Conservation (phyloP, 2,888 invertebrate genomes). For the Eupithecia centaureata region DNA sequence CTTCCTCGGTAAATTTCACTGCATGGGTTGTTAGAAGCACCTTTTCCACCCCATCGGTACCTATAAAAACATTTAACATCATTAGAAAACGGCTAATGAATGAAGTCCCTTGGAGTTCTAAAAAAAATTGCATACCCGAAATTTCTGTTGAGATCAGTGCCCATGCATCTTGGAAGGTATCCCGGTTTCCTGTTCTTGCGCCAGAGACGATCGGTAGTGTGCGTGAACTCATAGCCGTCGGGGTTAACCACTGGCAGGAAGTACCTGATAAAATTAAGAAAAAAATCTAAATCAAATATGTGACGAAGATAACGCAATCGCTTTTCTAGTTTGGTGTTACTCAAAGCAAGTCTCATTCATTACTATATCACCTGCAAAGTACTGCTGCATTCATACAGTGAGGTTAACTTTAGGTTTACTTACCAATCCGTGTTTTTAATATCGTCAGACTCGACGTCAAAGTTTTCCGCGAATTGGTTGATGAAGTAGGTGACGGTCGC, state of each 20-base stretch:
- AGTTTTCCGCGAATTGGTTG: slow-evolving; percentile 89
- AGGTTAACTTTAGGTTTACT: slow-evolving; percentile 13
- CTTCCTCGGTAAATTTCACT: slow-evolving; percentile 92
- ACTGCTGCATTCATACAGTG: neutral
- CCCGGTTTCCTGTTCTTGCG: slow-evolving; percentile 88
- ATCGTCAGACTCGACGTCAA: slow-evolving; percentile 86
- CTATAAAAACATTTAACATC: slow-evolving; percentile 55
- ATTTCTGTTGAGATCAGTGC: slow-evolving; percentile 93
- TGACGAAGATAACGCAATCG: neutral
- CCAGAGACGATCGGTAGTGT: slow-evolving; percentile 91
- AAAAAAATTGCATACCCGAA: slow-evolving; percentile 83
- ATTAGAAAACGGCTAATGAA: neutral
- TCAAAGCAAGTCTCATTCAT: neutral
- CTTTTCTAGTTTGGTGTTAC: neutral
- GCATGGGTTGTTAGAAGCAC: slow-evolving; percentile 92
- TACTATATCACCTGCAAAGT: neutral
- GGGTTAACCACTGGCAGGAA: slow-evolving; percentile 91
- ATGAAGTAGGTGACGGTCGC: slow-evolving; percentile 91
- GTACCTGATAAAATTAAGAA: slow-evolving; percentile 73
- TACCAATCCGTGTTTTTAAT: slow-evolving; percentile 78
- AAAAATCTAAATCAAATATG: neutral
- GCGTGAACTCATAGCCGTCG: slow-evolving; percentile 95
- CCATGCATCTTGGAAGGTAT: slow-evolving; percentile 85
- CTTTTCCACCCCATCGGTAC: slow-evolving; percentile 94
- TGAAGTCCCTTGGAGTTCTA: neutral